Conservation (phyloP, 1,140 invertebrate species). For the Physella acuta region DNA sequence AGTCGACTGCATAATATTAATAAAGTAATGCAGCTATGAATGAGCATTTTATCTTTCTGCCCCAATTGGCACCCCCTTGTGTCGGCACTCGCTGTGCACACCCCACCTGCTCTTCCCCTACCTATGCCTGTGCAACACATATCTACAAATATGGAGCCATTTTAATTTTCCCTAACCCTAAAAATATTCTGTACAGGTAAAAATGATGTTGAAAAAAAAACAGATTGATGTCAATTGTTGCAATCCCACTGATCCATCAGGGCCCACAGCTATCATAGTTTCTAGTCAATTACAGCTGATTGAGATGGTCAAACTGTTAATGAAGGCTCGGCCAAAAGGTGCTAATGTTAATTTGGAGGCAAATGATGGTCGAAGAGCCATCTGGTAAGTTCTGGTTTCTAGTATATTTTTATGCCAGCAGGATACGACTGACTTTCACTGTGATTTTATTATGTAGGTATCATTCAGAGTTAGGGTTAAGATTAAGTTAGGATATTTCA, state of each 20-base stretch:
- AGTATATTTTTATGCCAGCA: too few relatives aligned
- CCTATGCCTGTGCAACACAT: too few relatives aligned
- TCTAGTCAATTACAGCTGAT: conserved; percentile 40
- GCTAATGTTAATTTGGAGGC: conserved; percentile 49
- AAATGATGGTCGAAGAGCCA: conserved; percentile 40
- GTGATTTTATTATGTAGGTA: not conserved
- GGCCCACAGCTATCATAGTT: conserved; percentile 42
- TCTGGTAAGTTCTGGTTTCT: conserved; percentile 46
- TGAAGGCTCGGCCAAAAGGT: conserved; percentile 40
- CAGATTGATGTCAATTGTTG: conserved; percentile 38
- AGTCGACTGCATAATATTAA: too few relatives aligned
- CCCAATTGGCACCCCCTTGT: too few relatives aligned
- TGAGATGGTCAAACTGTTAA: conserved; percentile 42
- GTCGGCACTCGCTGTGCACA: too few relatives aligned
- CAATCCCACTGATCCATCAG: conserved; percentile 35
- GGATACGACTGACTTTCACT: not conserved
- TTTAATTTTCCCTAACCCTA: too few relatives aligned
- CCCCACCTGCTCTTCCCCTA: too few relatives aligned
- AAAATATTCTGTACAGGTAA: too few relatives aligned
- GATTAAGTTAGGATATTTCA: not conserved
- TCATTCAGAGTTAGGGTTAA: not conserved
- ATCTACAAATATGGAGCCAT: too few relatives aligned
- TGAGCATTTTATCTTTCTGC: too few relatives aligned
- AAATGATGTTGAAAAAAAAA: conserved; percentile 29
- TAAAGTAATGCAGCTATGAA: too few relatives aligned